Base-by-base conservation (phyloP, 2,797 vertebrate species). In the Pseudotriccus pelzelni region DNA sequence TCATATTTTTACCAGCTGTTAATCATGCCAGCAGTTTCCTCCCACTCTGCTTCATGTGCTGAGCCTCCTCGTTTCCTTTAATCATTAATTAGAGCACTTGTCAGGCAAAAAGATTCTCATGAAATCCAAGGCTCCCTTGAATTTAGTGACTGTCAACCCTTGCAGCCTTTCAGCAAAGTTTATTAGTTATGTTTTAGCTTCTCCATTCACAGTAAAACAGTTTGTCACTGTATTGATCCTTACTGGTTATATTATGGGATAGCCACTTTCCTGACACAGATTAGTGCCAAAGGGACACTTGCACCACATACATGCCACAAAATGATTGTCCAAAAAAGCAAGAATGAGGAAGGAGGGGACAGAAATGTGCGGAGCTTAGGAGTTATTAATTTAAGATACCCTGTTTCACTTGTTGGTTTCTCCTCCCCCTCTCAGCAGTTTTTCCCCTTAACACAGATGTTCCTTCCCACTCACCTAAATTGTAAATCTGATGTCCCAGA, bases 11-110 rank as follows among this genome's bases (percentile, higher is more conserved):
- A 55, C 75, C 67, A 90, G 69, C 52, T 87, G 69, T 81, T 93
- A 93, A 89, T 93, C 73, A 60, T 52, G 47, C 66, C 76, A 76
- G 50, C 43, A 87, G n/a, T 85, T 94, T 80, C 49, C 62, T 93
- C 69, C 60, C 68, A 28, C 36, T 87, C 72, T 76, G 75, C 69
- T 94, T 93, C 84, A 41, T 43, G 49, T 50, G 36, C 79, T 84
- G 39, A 74, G 58, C 39, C 22, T 67, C 53, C 78, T 92, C 5
- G 1, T 85, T 93, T 91, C 66, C 63, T 94, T 84, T 95, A 69
- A 84, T 73, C 55, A 56, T 75, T 69, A 91, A 93, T 86, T 85
- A 88, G 76, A 47, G 69, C 15, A 49, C 55, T 93, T 78, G 36
- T 47, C 58, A 91, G 74, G 75, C 47, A 78, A 85, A 85, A 91